A percentile compares a stretch with the other conserved stretches of the same genome.
Evolutionary conservation across 2,797 vertebrate species (phyloP).

Genomic region (Trichosurus vulpecula): DNA sequence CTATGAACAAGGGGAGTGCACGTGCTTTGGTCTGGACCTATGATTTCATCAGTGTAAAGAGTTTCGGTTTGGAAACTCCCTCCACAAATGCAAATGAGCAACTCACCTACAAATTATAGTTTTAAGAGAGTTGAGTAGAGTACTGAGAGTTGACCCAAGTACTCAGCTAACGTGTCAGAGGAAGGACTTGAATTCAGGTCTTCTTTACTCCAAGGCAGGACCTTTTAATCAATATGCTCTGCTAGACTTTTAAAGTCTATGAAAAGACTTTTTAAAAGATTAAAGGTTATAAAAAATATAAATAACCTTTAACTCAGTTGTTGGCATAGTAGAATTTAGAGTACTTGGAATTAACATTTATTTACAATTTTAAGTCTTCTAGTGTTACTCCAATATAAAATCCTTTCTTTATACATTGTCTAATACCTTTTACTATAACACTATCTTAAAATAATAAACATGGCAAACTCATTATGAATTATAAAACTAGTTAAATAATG

Average conservation of each 20-base stretch:
- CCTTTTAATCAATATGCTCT: neutral
- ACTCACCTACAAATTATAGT: neutral
- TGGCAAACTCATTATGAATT: neutral
- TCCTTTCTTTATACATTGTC: neutral
- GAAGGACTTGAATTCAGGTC: neutral
- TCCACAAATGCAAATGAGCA: neutral
- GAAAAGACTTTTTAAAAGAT: conserved; percentile 22
- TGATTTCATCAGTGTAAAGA: neutral
- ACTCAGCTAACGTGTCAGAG: neutral
- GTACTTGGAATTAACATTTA: neutral
- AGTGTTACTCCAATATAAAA: neutral
- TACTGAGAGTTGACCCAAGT: neutral
- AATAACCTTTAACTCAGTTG: conserved; percentile 35
- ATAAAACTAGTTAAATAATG: conserved; percentile 51
- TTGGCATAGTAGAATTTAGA: neutral
- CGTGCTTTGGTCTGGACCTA: neutral
- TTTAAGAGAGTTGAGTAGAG: neutral
- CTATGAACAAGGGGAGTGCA: neutral
- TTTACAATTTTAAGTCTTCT: neutral
- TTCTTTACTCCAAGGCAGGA: conserved; percentile 14
- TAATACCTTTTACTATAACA: neutral
- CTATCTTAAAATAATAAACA: conserved; percentile 18
- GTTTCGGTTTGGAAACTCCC: neutral
- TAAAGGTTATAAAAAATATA: conserved; percentile 39
- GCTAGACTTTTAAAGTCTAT: conserved; percentile 11